phyloP scores from a whole-genome alignment of 2,113 vertebrate genomes.

The Gadus chalcogrammus region DNA sequence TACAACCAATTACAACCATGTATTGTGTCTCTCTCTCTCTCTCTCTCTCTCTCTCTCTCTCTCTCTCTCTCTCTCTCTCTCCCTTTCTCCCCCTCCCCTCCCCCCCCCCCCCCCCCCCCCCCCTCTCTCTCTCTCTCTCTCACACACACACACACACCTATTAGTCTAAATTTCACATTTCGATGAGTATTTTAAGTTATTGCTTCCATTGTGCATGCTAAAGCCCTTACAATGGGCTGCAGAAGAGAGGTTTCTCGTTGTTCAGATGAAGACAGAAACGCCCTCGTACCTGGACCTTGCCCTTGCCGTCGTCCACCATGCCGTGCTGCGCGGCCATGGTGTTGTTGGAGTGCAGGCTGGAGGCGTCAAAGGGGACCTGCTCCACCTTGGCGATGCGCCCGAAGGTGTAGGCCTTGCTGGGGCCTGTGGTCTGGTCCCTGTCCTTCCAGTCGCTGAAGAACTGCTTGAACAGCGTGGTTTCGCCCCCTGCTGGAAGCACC shows the following conservation, averaged over 20 bases:
- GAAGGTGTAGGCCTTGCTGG: slow-evolving; percentile 66
- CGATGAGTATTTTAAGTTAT: too few relatives aligned
- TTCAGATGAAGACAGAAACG: neutral
- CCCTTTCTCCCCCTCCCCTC: too few relatives aligned
- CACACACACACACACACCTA: too few relatives aligned
- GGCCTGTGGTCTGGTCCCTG: slow-evolving; percentile 70
- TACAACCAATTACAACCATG: too few relatives aligned
- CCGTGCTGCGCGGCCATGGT: slow-evolving; percentile 77
- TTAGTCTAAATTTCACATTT: too few relatives aligned
- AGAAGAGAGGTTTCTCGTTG: too few relatives aligned
- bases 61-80: too few relatives aligned
- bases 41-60: neutral
- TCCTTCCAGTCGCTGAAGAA: slow-evolving; percentile 77
- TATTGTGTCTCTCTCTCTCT: neutral
- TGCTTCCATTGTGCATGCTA: too few relatives aligned
- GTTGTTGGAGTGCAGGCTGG: slow-evolving; percentile 67
- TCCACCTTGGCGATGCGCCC: slow-evolving; percentile 67
- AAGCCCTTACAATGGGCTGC: too few relatives aligned
- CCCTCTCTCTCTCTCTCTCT: too few relatives aligned
- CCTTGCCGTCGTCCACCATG: slow-evolving; percentile 79
- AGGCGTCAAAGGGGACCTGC: slow-evolving; percentile 74
- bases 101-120: too few relatives aligned
- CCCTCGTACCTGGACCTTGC: slow-evolving; percentile 70
- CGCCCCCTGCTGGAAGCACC: slow-evolving; percentile 71
- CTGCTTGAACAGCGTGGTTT: slow-evolving; percentile 76